Conservation (phyloP, 2,797 vertebrate species). For the Acridotheres tristis region DNA sequence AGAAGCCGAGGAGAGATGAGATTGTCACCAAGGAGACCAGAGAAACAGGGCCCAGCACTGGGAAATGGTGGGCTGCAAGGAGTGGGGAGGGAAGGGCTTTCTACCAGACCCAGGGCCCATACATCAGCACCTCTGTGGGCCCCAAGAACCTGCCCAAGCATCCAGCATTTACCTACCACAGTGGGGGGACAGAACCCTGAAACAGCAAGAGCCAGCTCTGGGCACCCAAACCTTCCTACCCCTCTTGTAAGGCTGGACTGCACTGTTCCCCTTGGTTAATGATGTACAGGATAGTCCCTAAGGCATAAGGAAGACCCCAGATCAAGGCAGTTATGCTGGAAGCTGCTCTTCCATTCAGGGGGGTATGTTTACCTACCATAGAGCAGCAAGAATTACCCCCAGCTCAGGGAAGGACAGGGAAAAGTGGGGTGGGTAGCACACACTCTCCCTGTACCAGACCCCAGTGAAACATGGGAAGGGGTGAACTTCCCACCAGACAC, state of each 20-base stretch:
- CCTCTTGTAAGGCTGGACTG: background rate
- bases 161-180: no score
- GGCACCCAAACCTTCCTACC: background rate
- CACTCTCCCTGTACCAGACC: background rate
- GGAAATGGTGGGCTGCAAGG: background rate
- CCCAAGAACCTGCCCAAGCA: no score
- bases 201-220: background rate
- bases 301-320: background rate
- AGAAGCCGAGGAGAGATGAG: conserved; percentile 54
- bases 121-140: background rate
- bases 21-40: conserved; percentile 59
- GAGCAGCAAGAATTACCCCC: background rate
- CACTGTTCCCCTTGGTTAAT: background rate
- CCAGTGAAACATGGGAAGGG: background rate
- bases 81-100: background rate
- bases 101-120: background rate
- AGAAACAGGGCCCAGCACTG: background rate
- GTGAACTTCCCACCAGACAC: background rate
- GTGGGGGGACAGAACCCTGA: background rate
- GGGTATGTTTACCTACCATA: background rate
- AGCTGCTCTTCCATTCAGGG: background rate
- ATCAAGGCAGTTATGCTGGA: background rate
- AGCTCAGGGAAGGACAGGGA: background rate
- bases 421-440: background rate
- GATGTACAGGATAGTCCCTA: accelerated